These are phyloP conservation scores for Rhamnusium bicolor DNA, from an alignment of 2,888 invertebrate genomes.

Conservation along the genomic window DNA sequence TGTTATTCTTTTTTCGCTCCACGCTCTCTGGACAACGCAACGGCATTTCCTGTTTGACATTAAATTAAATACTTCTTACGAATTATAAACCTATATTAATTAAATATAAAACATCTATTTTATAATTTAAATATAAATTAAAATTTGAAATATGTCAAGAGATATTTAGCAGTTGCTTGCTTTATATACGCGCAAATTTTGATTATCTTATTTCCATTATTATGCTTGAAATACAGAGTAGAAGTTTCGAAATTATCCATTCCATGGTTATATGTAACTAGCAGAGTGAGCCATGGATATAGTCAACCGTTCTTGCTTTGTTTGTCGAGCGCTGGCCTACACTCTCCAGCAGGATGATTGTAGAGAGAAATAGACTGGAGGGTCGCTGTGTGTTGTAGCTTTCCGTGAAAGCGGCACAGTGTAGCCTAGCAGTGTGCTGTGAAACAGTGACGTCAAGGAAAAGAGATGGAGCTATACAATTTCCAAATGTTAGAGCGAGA, in stretches of 20 bases:
- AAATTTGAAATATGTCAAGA: conserved; percentile 43
- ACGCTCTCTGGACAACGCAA: conserved; percentile 18
- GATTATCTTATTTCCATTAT: conserved; percentile 73
- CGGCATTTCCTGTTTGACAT: conserved; percentile 27
- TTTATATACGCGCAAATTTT: conserved; percentile 68
- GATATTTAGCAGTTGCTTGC: conserved; percentile 48
- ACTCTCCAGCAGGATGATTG: conserved; percentile 64
- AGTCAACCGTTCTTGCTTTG: conserved; percentile 65
- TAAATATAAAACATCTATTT: neutral
- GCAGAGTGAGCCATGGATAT: conserved; percentile 63
- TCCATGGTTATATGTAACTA: conserved; percentile 73
- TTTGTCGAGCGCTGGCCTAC: conserved; percentile 60
- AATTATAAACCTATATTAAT: conserved; percentile 4
- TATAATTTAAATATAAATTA: conserved; percentile 34
- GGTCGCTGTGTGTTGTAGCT: conserved; percentile 70
- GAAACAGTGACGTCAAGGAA: conserved; percentile 70
- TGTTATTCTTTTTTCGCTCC: conserved; percentile 14
- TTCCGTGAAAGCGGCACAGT: conserved; percentile 72
- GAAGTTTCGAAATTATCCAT: conserved; percentile 73
- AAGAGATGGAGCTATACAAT: conserved; percentile 57
- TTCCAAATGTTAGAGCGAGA: conserved; percentile 56
- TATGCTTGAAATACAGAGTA: conserved; percentile 72
- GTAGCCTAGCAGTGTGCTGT: conserved; percentile 69
- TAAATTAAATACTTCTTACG: conserved; percentile 10
- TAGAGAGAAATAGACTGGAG: conserved; percentile 72